Evolutionary conservation across 2,888 invertebrate genomes (phyloP).

Genomic region (Encarsia formosa): DNA sequence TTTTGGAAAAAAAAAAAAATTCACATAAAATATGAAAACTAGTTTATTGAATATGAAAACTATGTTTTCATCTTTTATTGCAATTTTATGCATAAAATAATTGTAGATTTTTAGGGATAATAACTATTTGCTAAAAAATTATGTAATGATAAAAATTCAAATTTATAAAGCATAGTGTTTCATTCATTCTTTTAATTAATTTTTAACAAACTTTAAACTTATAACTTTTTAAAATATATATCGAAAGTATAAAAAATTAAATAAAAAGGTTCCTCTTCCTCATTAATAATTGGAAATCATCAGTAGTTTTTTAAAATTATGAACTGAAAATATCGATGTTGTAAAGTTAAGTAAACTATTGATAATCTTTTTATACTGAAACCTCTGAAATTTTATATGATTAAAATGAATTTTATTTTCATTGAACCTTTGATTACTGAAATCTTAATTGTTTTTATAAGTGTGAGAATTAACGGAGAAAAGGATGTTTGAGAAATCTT

Average conservation of each 20-base stretch:
- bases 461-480: conserved; percentile 14
- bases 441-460: conserved; percentile 18
- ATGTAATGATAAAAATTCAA: no score
- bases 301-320: not conserved
- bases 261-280: conserved; percentile 12
- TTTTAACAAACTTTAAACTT: no score
- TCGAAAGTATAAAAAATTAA: conserved; percentile 3
- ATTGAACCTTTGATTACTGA: conserved; percentile 12
- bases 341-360: conserved; percentile 18
- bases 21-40: conserved; percentile 11
- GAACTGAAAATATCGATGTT: conserved; percentile 17
- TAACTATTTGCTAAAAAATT: no score
- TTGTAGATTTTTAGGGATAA: no score
- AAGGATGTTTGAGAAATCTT: conserved; percentile 21
- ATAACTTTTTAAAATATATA: no score
- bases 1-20: conserved; percentile 2
- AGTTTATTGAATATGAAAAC: conserved; percentile 20
- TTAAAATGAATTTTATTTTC: conserved; percentile 12
- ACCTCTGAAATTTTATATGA: not conserved
- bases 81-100: conserved; percentile 17
- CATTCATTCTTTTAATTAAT: no score
- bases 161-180: no score
- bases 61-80: conserved; percentile 17
- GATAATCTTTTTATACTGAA: conserved; percentile 24
- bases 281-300: not conserved